These are phyloP conservation scores for Lordiphosa clarofinis DNA, from an alignment of 1,140 invertebrate species.

Conservation along the genomic window DNA sequence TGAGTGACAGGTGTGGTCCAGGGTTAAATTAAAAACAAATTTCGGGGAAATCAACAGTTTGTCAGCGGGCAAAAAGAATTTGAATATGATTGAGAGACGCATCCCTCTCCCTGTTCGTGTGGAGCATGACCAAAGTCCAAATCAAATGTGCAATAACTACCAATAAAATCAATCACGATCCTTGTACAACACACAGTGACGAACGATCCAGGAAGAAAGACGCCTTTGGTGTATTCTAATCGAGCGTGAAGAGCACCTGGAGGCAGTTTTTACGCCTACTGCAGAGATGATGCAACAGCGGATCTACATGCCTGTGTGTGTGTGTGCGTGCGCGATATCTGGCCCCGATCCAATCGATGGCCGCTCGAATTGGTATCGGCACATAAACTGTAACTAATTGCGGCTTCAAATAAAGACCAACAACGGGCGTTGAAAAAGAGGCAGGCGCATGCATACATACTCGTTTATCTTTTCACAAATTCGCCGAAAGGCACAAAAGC, in stretches of 20 bases:
- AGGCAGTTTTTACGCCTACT: constrained; percentile 63
- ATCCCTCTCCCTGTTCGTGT: too few species aligned
- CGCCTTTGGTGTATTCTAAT: constrained; percentile 68
- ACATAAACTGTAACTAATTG: constrained; percentile 79
- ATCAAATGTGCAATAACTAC: constrained; percentile 35
- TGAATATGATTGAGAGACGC: constrained; percentile 1
- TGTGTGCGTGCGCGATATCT: constrained; percentile 35
- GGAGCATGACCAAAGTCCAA: constrained; percentile 20
- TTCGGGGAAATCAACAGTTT: constrained; percentile 49
- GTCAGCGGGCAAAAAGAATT: constrained; percentile 1
- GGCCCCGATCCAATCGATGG: constrained; percentile 59
- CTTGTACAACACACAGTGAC: constrained; percentile 1
- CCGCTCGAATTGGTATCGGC: constrained; percentile 52
- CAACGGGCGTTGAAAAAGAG: constrained; percentile 15
- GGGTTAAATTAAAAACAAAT: constrained; percentile 14
- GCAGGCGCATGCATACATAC: constrained; percentile 20
- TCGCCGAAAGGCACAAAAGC: constrained; percentile 23
- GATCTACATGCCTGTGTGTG: constrained; percentile 1
- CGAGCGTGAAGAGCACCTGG: constrained; percentile 79
- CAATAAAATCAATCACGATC: constrained; percentile 58
- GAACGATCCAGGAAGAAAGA: constrained; percentile 10
- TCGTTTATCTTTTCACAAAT: constrained; percentile 4
- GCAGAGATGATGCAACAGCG: constrained; percentile 25
- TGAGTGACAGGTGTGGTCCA: constrained; percentile 54
- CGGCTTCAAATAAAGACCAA: constrained; percentile 73